Evolutionary conservation across 2,888 invertebrate genomes (phyloP).

Genomic region (Melanostoma mellinum): DNA sequence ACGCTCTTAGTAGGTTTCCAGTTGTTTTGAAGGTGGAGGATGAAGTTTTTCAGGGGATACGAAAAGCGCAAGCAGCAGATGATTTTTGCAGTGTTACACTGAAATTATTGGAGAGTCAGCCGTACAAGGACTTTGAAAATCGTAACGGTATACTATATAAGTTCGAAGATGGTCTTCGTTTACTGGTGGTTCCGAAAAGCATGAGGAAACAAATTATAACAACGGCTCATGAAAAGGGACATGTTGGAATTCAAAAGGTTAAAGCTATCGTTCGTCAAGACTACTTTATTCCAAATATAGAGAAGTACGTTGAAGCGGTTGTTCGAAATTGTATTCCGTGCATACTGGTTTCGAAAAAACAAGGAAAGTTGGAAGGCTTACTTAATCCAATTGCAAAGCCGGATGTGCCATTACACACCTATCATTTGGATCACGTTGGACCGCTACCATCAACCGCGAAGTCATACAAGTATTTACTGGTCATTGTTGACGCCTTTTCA

Average conservation of each 20-base stretch:
- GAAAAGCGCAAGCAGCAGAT: slow-evolving; percentile 41
- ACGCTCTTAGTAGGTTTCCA: slow-evolving; percentile 41
- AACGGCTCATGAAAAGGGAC: slow-evolving; percentile 17
- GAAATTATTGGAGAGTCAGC: slow-evolving; percentile 1
- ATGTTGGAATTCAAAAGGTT: slow-evolving; percentile 6
- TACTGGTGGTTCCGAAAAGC: background rate
- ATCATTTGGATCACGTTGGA: slow-evolving; percentile 78
- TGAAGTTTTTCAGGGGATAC: slow-evolving; percentile 17
- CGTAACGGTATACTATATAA: background rate
- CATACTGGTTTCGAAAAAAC: slow-evolving; percentile 50
- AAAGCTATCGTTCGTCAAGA: slow-evolving; percentile 11
- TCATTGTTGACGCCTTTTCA: too few relatives aligned
- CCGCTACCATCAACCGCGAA: slow-evolving; percentile 74
- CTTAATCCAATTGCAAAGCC: slow-evolving; percentile 74
- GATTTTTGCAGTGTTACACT: background rate
- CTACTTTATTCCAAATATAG: slow-evolving; percentile 28
- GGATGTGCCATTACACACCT: slow-evolving; percentile 76
- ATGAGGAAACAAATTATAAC: slow-evolving; percentile 6
- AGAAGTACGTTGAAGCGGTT: background rate
- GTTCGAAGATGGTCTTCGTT: background rate
- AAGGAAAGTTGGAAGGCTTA: slow-evolving; percentile 77
- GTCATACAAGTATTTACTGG: slow-evolving; percentile 5
- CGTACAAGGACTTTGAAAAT: slow-evolving; percentile 24
- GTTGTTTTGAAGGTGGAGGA: slow-evolving; percentile 23
- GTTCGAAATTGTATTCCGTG: slow-evolving; percentile 24